Conservation (phyloP, 2,888 invertebrate genomes). For the Perdita meconis region DNA sequence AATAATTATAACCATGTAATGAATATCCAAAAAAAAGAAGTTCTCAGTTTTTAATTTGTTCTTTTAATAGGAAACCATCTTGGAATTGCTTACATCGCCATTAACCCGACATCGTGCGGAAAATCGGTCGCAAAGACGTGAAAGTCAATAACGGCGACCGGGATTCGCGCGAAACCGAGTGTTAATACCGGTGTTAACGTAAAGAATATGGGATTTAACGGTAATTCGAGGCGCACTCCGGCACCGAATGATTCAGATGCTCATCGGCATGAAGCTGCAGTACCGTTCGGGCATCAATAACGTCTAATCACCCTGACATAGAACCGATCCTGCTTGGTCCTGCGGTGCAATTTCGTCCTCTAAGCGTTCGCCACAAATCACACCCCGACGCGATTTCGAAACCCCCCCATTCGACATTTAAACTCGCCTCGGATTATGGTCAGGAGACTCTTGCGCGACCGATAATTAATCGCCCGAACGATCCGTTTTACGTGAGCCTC, state of each 20-base stretch:
- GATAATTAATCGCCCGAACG: slow-evolving; percentile 69
- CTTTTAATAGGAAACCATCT: too few species aligned
- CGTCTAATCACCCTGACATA: slow-evolving; percentile 78
- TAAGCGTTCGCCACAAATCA: slow-evolving; percentile 82
- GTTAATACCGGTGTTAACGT: slow-evolving; percentile 17
- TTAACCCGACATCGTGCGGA: too few species aligned
- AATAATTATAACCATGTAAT: too few species aligned
- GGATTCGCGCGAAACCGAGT: not conserved
- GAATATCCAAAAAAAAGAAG: too few species aligned
- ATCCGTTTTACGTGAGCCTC: slow-evolving; percentile 63
- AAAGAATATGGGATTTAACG: slow-evolving; percentile 40
- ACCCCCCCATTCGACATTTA: slow-evolving; percentile 71
- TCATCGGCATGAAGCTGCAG: slow-evolving; percentile 60
- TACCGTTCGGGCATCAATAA: slow-evolving; percentile 76
- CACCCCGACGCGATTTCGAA: slow-evolving; percentile 70
- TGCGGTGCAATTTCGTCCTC: slow-evolving; percentile 79
- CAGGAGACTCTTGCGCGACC: slow-evolving; percentile 60
- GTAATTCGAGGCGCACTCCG: slow-evolving; percentile 36
- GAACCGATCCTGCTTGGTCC: slow-evolving; percentile 75
- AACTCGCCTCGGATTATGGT: slow-evolving; percentile 75
- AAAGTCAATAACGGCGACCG: slow-evolving; percentile 4
- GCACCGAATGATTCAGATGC: slow-evolving; percentile 64
- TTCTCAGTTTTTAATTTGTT: too few species aligned
- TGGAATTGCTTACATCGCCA: too few species aligned
- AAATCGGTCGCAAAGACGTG: too few species aligned